Evolutionary conservation across 2,797 vertebrate genomes (phyloP).

Genomic region (Scyliorhinus canicula): DNA sequence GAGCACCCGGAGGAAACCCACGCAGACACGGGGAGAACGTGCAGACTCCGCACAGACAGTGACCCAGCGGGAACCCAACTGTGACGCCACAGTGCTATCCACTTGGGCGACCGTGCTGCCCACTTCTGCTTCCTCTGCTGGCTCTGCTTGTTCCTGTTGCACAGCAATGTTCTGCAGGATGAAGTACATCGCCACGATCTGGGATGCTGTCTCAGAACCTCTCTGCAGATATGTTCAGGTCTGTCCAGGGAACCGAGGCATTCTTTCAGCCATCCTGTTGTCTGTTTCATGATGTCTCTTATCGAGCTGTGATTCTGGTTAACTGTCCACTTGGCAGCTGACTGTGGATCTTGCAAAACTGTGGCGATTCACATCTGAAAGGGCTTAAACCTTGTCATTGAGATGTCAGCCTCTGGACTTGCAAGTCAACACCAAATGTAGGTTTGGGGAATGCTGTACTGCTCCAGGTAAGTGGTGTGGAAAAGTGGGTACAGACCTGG

Average conservation of each 20-base stretch:
- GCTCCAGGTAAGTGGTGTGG: neutral
- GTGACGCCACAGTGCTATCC: no score
- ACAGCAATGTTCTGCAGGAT: neutral
- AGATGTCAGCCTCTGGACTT: neutral
- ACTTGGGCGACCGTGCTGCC: no score
- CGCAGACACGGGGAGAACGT: no score
- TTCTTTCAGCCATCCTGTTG: neutral
- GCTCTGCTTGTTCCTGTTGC: neutral
- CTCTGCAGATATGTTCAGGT: neutral
- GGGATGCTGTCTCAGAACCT: neutral
- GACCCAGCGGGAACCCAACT: no score
- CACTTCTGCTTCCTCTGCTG: no score
- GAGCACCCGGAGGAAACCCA: no score
- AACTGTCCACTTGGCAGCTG: neutral
- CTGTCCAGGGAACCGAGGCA: no score
- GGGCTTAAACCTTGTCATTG: neutral
- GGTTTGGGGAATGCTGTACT: no score
- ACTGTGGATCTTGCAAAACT: neutral
- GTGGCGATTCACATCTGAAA: neutral
- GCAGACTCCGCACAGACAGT: no score
- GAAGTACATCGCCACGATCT: neutral
- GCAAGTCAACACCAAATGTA: neutral
- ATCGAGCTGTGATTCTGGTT: neutral
- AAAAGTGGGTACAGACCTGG: neutral
- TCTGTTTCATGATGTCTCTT: neutral